A percentile compares a stretch with the other conserved stretches of the same genome.
phyloP scores from a whole-genome alignment of 1,140 invertebrate genomes.

The Bombus sibiricus region DNA sequence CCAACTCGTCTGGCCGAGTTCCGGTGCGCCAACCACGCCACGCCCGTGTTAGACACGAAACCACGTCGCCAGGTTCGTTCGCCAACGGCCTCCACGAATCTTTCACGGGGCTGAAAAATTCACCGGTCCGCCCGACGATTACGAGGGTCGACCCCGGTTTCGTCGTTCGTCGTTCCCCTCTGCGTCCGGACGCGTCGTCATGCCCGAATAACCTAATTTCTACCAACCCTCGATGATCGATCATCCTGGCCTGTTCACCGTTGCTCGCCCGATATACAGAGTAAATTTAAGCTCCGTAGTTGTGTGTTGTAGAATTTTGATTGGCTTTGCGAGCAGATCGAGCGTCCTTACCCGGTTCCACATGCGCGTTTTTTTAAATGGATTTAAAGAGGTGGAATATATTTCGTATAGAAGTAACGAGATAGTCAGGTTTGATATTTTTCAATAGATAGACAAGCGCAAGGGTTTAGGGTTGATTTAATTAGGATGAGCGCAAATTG shows the following conservation, averaged over 20 bases:
- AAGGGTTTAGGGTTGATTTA: too few relatives aligned
- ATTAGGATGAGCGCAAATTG: too few relatives aligned
- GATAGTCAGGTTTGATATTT: too few relatives aligned
- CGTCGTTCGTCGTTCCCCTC: too few relatives aligned
- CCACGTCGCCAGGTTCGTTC: background rate
- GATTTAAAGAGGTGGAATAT: too few relatives aligned
- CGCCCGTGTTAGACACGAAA: conserved; percentile 1
- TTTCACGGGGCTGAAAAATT: conserved; percentile 59
- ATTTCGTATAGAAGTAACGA: too few relatives aligned
- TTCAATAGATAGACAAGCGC: too few relatives aligned
- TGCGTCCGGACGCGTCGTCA: background rate
- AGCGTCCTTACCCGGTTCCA: too few relatives aligned
- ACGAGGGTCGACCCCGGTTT: conserved; percentile 33
- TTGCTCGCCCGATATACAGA: background rate
- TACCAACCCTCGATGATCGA: conserved; percentile 36
- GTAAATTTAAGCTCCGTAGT: background rate
- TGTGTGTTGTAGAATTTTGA: background rate
- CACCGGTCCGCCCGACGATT: conserved; percentile 32
- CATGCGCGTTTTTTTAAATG: too few relatives aligned
- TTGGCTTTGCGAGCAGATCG: background rate
- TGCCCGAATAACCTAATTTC: conserved; percentile 58
- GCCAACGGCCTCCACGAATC: conserved; percentile 27
- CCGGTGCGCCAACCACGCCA: conserved; percentile 51
- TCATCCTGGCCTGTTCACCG: background rate
- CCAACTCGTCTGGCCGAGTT: conserved; percentile 63